These are phyloP conservation scores for Palythoa heliodiscus DNA, from an alignment of 92 coral and sea anemone genomes.

Conservation along the genomic window DNA sequence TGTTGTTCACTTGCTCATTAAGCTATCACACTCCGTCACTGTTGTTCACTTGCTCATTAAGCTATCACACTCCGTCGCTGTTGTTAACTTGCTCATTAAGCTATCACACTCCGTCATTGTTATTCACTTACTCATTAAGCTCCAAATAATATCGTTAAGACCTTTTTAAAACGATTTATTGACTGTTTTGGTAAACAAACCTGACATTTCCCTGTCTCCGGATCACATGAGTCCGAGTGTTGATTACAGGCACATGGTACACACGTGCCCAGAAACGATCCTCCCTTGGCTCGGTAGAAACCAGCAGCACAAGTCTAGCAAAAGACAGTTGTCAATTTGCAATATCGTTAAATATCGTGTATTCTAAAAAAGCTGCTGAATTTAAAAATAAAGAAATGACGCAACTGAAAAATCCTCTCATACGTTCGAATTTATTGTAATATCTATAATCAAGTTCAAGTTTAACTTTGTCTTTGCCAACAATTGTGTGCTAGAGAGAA, in stretches of 20 bases:
- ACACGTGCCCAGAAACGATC: constrained; percentile 56
- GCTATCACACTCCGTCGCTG: too few species aligned
- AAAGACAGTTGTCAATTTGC: background rate
- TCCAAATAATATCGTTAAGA: background rate
- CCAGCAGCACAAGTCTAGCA: constrained; percentile 77
- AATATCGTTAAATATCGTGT: background rate
- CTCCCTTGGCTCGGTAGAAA: constrained; percentile 59
- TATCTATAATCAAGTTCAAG: too few species aligned
- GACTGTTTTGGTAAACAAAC: constrained; percentile 40
- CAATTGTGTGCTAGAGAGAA: too few species aligned
- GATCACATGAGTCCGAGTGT: constrained; percentile 81
- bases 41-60: too few species aligned
- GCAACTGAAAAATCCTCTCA: background rate
- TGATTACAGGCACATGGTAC: constrained; percentile 73
- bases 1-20: too few species aligned
- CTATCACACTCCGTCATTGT: too few species aligned
- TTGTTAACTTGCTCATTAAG: too few species aligned
- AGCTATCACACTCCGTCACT: too few species aligned
- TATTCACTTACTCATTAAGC: background rate
- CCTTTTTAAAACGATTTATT: too few species aligned
- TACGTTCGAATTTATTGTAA: background rate
- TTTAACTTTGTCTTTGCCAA: too few species aligned
- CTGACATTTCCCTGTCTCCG: constrained; percentile 78
- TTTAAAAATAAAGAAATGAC: background rate
- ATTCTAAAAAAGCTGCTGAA: background rate